Evolutionary conservation across 2,113 vertebrate species (phyloP).

Genomic region (Blennius ocellaris): DNA sequence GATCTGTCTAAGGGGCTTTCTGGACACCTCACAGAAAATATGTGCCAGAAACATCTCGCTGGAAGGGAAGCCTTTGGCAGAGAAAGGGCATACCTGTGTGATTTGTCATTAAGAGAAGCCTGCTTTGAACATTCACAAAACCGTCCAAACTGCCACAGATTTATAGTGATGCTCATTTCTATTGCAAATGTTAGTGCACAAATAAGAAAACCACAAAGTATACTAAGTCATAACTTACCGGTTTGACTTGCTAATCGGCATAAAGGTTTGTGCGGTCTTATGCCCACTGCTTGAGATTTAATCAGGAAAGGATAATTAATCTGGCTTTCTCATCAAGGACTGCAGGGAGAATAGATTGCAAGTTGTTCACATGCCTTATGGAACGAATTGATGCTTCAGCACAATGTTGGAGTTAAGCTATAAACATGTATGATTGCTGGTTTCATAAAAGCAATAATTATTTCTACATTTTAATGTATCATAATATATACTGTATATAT

Average conservation of each 20-base stretch:
- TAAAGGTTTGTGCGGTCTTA: conserved; percentile 27
- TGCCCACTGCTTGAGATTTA: conserved; percentile 15
- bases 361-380: conserved; percentile 3
- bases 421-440: too few species aligned
- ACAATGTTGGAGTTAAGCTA: neutral
- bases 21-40: too few species aligned
- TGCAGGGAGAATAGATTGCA: neutral
- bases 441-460: too few species aligned
- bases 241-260: conserved; percentile 30
- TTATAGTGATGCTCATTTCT: neutral
- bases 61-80: too few species aligned
- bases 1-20: too few species aligned
- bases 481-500: too few species aligned
- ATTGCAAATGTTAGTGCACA: conserved; percentile 1
- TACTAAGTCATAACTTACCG: conserved; percentile 8
- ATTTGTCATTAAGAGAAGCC: too few species aligned
- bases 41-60: too few species aligned
- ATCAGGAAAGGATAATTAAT: conserved; percentile 9
- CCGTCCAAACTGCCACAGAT: too few species aligned
- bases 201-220: conserved; percentile 12
- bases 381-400: neutral
- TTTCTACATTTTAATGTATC: too few species aligned
- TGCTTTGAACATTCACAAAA: too few species aligned
- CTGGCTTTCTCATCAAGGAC: conserved; percentile 14
- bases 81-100: too few species aligned